These are phyloP conservation scores for Hemicordylus capensis DNA, from an alignment of 2,113 vertebrate species.

Conservation along the genomic window DNA sequence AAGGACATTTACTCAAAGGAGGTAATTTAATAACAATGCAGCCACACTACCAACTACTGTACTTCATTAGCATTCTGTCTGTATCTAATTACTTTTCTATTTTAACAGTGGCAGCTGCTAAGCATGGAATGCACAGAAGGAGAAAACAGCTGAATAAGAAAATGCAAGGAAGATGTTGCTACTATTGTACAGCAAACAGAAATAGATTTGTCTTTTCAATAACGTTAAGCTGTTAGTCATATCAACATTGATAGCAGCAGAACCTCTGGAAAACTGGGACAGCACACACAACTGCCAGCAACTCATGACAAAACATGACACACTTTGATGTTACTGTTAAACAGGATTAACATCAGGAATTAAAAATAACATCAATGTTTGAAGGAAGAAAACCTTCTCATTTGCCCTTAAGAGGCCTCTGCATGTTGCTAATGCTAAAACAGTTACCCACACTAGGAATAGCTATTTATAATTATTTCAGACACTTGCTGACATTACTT, in stretches of 20 bases:
- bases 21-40: background rate
- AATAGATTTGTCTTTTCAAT: background rate
- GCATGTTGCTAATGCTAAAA: slow-evolving; percentile 7
- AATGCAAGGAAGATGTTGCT: background rate
- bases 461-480: slow-evolving; percentile 37
- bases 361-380: slow-evolving; percentile 58
- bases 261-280: slow-evolving; percentile 53
- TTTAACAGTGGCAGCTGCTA: slow-evolving; percentile 14
- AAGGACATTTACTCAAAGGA: background rate
- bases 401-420: slow-evolving; percentile 46
- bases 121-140: fast-evolving
- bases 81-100: background rate
- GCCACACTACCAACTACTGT: background rate
- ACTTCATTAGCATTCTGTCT: slow-evolving; percentile 3
- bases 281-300: slow-evolving; percentile 47
- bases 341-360: slow-evolving; percentile 61
- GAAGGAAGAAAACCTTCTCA: fast-evolving
- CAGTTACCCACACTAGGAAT: background rate
- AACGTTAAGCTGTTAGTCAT: slow-evolving; percentile 22
- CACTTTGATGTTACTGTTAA: slow-evolving; percentile 43
- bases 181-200: background rate
- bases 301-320: slow-evolving; percentile 46
- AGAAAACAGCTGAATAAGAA: background rate
- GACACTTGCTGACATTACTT: slow-evolving; percentile 14
- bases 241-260: background rate